phyloP scores from a whole-genome alignment of 2,888 invertebrate genomes.

The Ctena decussata region DNA sequence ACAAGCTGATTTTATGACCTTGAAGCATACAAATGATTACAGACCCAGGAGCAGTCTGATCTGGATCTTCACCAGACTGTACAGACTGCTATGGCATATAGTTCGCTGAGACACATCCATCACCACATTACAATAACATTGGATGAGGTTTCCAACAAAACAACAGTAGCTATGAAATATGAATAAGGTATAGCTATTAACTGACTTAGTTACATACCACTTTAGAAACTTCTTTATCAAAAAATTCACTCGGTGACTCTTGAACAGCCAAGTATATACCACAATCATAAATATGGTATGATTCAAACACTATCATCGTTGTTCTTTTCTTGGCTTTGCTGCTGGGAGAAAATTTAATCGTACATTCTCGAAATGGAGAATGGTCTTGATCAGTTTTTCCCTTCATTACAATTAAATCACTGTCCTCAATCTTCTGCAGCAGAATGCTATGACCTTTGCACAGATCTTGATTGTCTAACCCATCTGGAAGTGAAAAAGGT shows the following conservation, averaged over 20 bases:
- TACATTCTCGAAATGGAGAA: constrained; percentile 38
- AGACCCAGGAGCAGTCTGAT: too few species aligned
- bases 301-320: constrained; percentile 58
- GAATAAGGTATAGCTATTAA: too few species aligned
- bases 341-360: constrained; percentile 47
- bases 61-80: too few species aligned
- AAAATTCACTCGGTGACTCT: constrained; percentile 64
- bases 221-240: constrained; percentile 62
- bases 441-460: constrained; percentile 26
- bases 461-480: constrained; percentile 25
- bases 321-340: constrained; percentile 35
- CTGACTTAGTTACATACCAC: constrained; percentile 47
- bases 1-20: too few species aligned
- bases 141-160: too few species aligned
- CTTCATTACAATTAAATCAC: constrained; percentile 45
- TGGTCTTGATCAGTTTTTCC: constrained; percentile 29
- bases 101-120: too few species aligned
- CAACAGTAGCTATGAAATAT: too few species aligned
- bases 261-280: constrained; percentile 57
- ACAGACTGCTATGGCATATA: too few species aligned
- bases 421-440: constrained; percentile 39
- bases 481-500: constrained; percentile 19
- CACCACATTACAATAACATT: too few species aligned
- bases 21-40: too few species aligned
- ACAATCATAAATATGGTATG: constrained; percentile 65